Base-by-base conservation (phyloP, 2,888 invertebrate genomes). In the Pachymerium ferrugineum region DNA sequence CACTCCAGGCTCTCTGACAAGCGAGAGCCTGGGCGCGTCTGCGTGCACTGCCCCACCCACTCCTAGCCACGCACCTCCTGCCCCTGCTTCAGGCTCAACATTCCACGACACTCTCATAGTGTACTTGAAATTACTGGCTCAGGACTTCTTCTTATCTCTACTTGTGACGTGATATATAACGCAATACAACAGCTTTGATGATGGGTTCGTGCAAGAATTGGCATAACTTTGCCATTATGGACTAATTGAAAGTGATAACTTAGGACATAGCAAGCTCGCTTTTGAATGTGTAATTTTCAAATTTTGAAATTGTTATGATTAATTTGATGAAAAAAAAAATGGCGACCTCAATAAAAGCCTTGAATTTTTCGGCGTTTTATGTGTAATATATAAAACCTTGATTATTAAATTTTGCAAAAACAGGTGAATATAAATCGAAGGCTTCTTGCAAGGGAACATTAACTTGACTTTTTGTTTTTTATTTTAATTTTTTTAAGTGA, bases 1-100 rank as follows among this genome's bases (percentile, higher is more conserved):
- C 62, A 62, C 62, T 62, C 62, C 62, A 62, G 62, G 62, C 62
- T 62, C 62, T 62, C 62, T 62, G 62, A 62, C 62, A 62, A 62
- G 62, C 62, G 62, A 62, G 62, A 62, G 62, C 62, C 62, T 62
- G 62, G 62, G 62, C 62, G 62, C 62, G 62, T 62, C 62, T 62
- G 62, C 62, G 62, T 62, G 62, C 62, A 3, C 62, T 10, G 62
- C 62, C 62, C 62, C 62, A 62, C 62, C 62, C 62, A 62, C 28
- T 62, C 62, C 25, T n/a, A 62, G 62, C 62, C 62, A 62, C 62
- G 62, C 62, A 62, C 62, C 62, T 62, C 25, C 62, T 62, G 62
- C 62, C 62, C 62, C 62, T 62, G 62, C 62, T 62, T 5, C 25
- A n/a, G 62, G 62, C 62, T 62, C 62, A 22, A 28, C 62, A 62